A percentile compares a stretch with the other conserved stretches of the same genome.
These are phyloP conservation scores for Cylas formicarius DNA, from an alignment of 1,140 invertebrate genomes.

Conservation along the genomic window DNA sequence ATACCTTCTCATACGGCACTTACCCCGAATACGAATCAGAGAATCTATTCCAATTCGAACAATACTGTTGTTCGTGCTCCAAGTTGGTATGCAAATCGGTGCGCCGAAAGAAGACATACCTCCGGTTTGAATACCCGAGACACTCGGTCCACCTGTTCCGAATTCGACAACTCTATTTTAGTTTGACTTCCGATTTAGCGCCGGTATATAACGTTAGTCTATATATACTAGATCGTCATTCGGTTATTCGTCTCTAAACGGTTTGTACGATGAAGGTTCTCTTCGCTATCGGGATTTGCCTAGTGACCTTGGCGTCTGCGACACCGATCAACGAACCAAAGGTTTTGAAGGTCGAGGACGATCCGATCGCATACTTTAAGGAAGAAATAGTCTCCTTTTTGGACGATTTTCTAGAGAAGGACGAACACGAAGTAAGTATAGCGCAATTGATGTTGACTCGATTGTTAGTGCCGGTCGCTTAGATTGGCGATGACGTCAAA, in stretches of 20 bases:
- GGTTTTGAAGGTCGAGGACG: conserved; percentile 58
- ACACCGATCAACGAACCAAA: conserved; percentile 59
- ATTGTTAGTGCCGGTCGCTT: conserved; percentile 20
- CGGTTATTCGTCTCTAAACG: conserved; percentile 10
- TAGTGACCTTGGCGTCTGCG: conserved; percentile 48
- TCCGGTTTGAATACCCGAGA: conserved; percentile 14
- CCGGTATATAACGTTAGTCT: conserved; percentile 24
- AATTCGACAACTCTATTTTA: conserved; percentile 4
- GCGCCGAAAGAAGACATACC: conserved; percentile 1
- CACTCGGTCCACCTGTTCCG: too few relatives aligned
- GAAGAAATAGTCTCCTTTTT: conserved; percentile 69
- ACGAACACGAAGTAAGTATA: conserved; percentile 45
- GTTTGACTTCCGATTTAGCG: conserved; percentile 16
- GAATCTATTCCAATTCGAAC: neutral
- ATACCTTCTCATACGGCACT: too few relatives aligned
- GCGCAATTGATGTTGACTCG: neutral
- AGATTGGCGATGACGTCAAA: conserved; percentile 65
- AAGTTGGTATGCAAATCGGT: conserved; percentile 13
- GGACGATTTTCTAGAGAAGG: conserved; percentile 69
- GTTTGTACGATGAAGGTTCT: conserved; percentile 43
- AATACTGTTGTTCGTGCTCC: conserved; percentile 1
- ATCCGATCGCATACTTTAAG: conserved; percentile 73
- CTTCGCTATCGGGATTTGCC: conserved; percentile 41
- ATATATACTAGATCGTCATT: conserved; percentile 17
- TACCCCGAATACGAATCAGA: conserved; percentile 12